A percentile compares a stretch with the other conserved stretches of the same genome.
phyloP scores from a whole-genome alignment of 2,113 vertebrate genomes.

The Brachypodius melanocephalos region DNA sequence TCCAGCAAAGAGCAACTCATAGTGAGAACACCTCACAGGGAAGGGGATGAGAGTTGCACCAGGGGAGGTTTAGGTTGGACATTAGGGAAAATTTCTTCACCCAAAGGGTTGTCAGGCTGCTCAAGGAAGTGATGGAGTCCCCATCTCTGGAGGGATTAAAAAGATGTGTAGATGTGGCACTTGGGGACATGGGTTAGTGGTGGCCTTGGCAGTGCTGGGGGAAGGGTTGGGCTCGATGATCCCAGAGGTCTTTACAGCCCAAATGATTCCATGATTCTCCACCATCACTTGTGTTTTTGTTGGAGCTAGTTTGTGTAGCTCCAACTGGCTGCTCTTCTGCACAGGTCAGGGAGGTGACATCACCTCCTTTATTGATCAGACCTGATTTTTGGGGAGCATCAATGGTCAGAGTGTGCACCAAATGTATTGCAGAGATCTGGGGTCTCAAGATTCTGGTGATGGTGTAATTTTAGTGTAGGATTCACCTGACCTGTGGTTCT shows the following conservation, averaged over 20 bases:
- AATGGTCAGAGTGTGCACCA: background rate
- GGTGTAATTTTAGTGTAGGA: background rate
- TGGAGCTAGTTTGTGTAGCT: no score
- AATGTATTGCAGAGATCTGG: background rate
- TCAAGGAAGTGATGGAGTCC: background rate
- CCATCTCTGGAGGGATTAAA: background rate
- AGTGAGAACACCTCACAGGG: background rate
- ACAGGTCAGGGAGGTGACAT: background rate
- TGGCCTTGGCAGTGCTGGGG: background rate
- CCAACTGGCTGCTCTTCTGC: background rate
- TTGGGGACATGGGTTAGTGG: background rate
- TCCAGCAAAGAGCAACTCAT: background rate
- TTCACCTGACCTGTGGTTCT: background rate
- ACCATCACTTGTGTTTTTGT: no score
- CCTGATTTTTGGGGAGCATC: background rate
- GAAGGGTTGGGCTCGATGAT: background rate
- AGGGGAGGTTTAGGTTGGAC: background rate
- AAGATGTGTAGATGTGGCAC: background rate
- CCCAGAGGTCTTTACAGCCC: background rate
- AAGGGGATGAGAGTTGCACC: fast-evolving
- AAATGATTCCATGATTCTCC: background rate
- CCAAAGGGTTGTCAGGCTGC: background rate
- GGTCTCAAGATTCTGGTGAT: background rate
- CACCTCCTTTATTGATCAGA: background rate
- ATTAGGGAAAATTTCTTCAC: background rate